Percentiles rank a stretch among this genome's conserved stretches.
phyloP scores from a whole-genome alignment of 2,888 invertebrate species.

The Aspidiotus destructor region DNA sequence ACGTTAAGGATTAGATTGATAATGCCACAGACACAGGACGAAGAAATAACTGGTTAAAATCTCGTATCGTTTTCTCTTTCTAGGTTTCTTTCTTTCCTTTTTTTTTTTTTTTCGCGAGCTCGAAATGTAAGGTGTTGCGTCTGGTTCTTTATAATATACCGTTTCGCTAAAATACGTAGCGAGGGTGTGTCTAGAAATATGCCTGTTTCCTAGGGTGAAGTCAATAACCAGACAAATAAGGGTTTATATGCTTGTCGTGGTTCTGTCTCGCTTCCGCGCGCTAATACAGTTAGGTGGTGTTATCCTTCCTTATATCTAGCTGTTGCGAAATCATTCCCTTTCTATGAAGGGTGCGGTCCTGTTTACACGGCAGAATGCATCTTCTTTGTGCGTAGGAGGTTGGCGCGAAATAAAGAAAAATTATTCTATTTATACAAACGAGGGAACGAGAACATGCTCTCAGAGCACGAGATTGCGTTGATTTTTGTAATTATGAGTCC shows the following conservation, averaged over 20 bases:
- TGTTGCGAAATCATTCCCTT: constrained; percentile 19
- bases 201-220: constrained; percentile 28
- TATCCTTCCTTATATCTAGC: constrained; percentile 18
- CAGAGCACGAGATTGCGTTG: no score
- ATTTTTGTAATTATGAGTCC: no score
- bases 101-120: constrained; percentile 24
- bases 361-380: constrained; percentile 19
- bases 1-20: constrained; percentile 15
- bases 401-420: no score
- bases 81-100: constrained; percentile 4
- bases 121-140: constrained; percentile 25
- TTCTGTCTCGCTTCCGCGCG: constrained; percentile 2
- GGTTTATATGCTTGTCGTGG: constrained; percentile 27
- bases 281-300: not conserved
- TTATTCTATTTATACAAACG: no score
- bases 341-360: constrained; percentile 13
- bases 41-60: constrained; percentile 7
- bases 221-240: constrained; percentile 31
- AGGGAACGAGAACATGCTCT: no score
- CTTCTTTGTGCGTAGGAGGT: no score
- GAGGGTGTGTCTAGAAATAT: constrained; percentile 31
- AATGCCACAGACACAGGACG: constrained; percentile 7
- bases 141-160: constrained; percentile 27
- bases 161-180: constrained; percentile 21
- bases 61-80: constrained; percentile 7